Evolutionary conservation across 2,888 invertebrate genomes (phyloP).

Genomic region (Leptinotarsa rubiginosa): DNA sequence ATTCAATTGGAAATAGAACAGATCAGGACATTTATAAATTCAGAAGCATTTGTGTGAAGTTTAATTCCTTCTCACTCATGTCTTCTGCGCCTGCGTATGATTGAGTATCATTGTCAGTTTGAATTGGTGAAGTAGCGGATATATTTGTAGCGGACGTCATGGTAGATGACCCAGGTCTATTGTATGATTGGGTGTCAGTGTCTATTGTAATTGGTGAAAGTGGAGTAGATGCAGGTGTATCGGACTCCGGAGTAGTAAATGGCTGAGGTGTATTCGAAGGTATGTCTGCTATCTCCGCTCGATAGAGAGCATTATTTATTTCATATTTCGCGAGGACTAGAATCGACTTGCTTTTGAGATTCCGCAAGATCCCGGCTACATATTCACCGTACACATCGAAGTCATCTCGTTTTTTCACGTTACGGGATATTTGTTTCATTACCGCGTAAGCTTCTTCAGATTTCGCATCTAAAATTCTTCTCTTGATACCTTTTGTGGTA

Average conservation of each 20-base stretch:
- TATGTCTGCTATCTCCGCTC: constrained; percentile 2
- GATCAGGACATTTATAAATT: neutral
- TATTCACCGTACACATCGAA: constrained; percentile 32
- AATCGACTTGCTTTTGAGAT: constrained; percentile 11
- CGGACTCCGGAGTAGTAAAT: no score
- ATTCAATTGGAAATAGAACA: neutral
- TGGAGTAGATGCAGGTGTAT: no score
- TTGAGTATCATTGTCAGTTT: no score
- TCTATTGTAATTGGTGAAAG: no score
- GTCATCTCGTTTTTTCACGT: constrained; percentile 40
- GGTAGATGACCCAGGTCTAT: no score
- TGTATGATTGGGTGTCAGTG: no score
- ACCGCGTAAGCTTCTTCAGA: constrained; percentile 40
- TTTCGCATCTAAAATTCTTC: constrained; percentile 35
- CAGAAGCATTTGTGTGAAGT: neutral
- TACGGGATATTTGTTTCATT: constrained; percentile 38
- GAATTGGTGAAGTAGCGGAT: no score
- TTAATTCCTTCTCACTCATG: no score
- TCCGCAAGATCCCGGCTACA: constrained; percentile 28
- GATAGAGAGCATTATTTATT: constrained; percentile 35
- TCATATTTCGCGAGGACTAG: constrained; percentile 27
- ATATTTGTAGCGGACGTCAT: no score
- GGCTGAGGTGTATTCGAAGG: no score
- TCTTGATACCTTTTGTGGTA: constrained; percentile 36
- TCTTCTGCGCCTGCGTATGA: no score